phyloP scores from a whole-genome alignment of 2,888 invertebrate species.

The Apomyelois bistriatella region DNA sequence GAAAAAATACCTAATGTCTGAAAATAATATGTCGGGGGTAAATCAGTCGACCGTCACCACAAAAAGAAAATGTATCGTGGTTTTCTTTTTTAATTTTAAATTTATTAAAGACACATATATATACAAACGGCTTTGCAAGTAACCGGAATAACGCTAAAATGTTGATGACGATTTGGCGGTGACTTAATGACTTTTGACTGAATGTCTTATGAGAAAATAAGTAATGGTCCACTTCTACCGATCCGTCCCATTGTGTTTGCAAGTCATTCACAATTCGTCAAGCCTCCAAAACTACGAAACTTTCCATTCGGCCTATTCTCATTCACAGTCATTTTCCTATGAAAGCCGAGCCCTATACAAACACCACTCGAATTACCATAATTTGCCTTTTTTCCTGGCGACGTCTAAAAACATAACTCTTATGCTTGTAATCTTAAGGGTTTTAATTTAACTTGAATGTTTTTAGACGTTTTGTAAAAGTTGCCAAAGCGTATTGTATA shows the following conservation, averaged over 20 bases:
- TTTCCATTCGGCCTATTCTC: neutral
- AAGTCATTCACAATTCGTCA: constrained; percentile 6
- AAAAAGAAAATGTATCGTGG: too few relatives aligned
- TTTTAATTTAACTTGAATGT: neutral
- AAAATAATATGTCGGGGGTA: too few relatives aligned
- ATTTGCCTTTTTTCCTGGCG: neutral
- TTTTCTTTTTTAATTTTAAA: too few relatives aligned
- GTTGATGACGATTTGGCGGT: too few relatives aligned
- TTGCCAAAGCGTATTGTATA: neutral
- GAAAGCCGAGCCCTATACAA: constrained; percentile 6
- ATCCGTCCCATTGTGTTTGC: neutral
- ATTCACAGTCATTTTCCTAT: neutral
- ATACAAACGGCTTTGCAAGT: too few relatives aligned
- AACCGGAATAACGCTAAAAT: too few relatives aligned
- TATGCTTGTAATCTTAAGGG: neutral
- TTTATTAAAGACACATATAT: too few relatives aligned
- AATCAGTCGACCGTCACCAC: too few relatives aligned
- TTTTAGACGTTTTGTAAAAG: neutral
- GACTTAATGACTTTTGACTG: neutral
- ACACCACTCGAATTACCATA: constrained; percentile 3
- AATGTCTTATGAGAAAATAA: neutral
- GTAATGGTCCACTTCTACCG: neutral
- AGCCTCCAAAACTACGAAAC: neutral
- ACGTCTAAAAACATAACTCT: neutral
- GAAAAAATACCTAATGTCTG: too few relatives aligned